phyloP scores from a whole-genome alignment of 2,113 vertebrate species.

The Hiodon tergisus region DNA sequence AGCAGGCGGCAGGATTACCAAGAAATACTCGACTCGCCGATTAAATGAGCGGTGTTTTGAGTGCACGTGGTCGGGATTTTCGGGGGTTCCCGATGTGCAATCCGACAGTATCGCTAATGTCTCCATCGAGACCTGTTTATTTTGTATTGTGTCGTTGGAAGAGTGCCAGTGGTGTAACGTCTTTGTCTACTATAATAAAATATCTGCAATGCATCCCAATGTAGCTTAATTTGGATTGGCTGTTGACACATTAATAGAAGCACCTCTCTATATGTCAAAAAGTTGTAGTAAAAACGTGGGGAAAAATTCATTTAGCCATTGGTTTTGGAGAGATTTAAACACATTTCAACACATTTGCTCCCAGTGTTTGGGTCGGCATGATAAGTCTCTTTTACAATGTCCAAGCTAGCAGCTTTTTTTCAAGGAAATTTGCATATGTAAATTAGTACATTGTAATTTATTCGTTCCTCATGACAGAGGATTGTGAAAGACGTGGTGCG shows the following conservation, averaged over 20 bases:
- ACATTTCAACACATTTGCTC: too few species aligned
- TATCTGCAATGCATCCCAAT: slow-evolving; percentile 15
- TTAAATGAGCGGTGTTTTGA: slow-evolving; percentile 65
- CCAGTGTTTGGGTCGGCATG: too few species aligned
- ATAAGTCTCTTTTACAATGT: too few species aligned
- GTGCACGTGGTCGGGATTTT: background rate
- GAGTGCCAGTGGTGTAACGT: slow-evolving; percentile 34
- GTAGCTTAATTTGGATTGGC: background rate
- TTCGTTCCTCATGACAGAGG: too few species aligned
- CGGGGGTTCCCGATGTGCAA: slow-evolving; percentile 16
- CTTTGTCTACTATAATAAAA: slow-evolving; percentile 31
- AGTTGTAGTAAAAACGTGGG: too few species aligned
- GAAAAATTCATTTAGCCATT: background rate
- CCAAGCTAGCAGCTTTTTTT: too few species aligned
- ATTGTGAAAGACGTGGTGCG: too few species aligned
- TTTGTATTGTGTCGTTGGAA: slow-evolving; percentile 36
- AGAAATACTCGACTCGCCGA: slow-evolving; percentile 88
- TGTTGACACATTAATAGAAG: background rate
- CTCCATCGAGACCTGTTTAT: slow-evolving; percentile 29
- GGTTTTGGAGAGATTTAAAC: background rate
- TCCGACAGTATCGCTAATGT: slow-evolving; percentile 35
- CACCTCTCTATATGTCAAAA: background rate
- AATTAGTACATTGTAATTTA: too few species aligned
- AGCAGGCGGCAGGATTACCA: slow-evolving; percentile 77
- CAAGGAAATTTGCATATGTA: too few species aligned